Evolutionary conservation across 2,888 invertebrate species (phyloP), one percentile per base, ranked within the genome.

Genomic region (Ramazzottius varieornatus): DNA sequence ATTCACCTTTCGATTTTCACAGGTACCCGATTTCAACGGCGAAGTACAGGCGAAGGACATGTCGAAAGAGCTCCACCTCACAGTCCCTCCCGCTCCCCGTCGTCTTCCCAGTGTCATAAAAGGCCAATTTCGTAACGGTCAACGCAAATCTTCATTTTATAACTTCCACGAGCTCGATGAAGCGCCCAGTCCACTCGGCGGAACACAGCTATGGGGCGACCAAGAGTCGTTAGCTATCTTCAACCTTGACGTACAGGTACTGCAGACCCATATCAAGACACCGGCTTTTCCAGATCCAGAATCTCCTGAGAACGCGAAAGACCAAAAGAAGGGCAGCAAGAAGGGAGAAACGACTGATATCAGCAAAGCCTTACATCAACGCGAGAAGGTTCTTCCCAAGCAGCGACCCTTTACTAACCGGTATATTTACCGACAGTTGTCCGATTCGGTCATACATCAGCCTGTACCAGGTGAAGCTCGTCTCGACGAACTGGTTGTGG

Each of bases 371-470:
- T 54, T 54, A 54, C 8, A n/a, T 4, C 29, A 29, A 4, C 13
- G 29, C 8, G 54, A 29, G n/a, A 29, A 29, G 24, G 20, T 29
- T 4, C 29, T 54, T 54, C 54, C 54, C 20, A 54, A 54, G 29
- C 54, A 54, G 29, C 20, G 54, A 54, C 54, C 54, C 20, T 54
- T 54, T 29, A 54, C 54, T 8, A 54, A 54, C 54, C 54, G 54
- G 20, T 54, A 54, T 29, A 16, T 54, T 4, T 54, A 54, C 54
- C 54, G 54, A 13, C 54, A 54, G 29, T 24, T 54, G 4, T 54
- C 54, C 4, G 54, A 54, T 29, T 54, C 54, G 13, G 54, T 54
- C 16, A 8, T 54, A 24, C 54, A 24, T 4, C 20, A 16, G 54
- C 54, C 20, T 29, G 54, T 4, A 8, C 54, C 54, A 24, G 8